Conservation (phyloP, 2,888 invertebrate genomes). For the Abscondita cerata region DNA sequence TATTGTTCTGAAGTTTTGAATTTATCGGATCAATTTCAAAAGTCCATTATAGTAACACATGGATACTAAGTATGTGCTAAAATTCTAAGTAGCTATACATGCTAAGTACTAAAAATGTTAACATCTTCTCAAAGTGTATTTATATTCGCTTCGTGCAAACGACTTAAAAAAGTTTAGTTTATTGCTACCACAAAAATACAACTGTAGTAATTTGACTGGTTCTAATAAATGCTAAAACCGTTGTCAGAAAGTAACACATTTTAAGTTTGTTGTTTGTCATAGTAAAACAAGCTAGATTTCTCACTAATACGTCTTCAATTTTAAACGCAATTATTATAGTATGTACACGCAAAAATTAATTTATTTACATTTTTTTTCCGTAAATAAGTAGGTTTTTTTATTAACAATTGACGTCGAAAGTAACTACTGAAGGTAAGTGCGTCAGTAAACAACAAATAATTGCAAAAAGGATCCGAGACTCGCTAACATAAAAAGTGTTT, state of each 20-base stretch:
- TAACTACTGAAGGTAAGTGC: no score
- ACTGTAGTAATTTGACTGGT: no score
- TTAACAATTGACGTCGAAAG: no score
- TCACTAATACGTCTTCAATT: slow-evolving; percentile 2
- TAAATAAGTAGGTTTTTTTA: no score
- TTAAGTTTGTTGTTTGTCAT: not conserved
- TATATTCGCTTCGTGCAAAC: slow-evolving; percentile 31
- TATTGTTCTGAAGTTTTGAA: slow-evolving; percentile 17
- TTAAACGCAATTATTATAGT: not conserved
- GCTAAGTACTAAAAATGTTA: slow-evolving; percentile 18
- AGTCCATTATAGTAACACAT: slow-evolving; percentile 29
- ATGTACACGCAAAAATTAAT: no score
- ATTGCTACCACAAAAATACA: slow-evolving; percentile 38
- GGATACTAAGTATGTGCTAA: slow-evolving; percentile 24
- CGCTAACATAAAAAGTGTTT: no score
- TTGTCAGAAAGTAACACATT: not conserved
- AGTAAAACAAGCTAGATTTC: not conserved
- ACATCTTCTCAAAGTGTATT: slow-evolving; percentile 24
- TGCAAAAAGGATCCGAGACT: no score
- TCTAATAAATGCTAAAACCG: slow-evolving; percentile 5
- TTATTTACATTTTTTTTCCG: no score
- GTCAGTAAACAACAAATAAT: no score
- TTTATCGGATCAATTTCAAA: slow-evolving; percentile 21
- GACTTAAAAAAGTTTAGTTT: slow-evolving; percentile 28
- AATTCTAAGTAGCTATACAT: slow-evolving; percentile 15